phyloP scores from a whole-genome alignment of 2,113 vertebrate genomes.

The Epinephelus lanceolatus region DNA sequence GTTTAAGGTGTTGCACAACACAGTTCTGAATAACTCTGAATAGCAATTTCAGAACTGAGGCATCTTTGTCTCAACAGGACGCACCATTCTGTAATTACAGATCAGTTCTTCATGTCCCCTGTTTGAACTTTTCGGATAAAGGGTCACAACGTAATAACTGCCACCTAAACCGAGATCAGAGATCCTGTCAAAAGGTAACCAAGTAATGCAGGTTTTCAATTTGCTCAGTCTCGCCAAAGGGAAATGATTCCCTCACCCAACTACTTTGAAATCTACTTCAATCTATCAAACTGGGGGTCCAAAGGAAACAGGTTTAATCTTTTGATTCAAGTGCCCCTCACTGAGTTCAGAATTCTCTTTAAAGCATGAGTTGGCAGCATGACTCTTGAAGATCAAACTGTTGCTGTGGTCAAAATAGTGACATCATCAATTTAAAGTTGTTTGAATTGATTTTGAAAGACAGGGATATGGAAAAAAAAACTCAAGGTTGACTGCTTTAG shows the following conservation, averaged over 20 bases:
- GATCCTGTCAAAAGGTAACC: constrained; percentile 49
- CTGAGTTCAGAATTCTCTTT: constrained; percentile 49
- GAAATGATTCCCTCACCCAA: constrained; percentile 51
- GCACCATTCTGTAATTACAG: neutral
- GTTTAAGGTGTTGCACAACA: neutral
- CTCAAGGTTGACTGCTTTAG: constrained; percentile 60
- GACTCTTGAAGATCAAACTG: constrained; percentile 64
- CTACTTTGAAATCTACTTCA: constrained; percentile 75
- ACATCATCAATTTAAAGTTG: constrained; percentile 71
- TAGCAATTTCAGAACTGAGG: neutral
- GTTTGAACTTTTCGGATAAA: constrained; percentile 41
- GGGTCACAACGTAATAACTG: constrained; percentile 32
- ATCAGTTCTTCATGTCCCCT: constrained; percentile 18
- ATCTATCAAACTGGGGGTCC: constrained; percentile 49
- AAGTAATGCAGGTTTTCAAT: constrained; percentile 51
- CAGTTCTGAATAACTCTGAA: neutral
- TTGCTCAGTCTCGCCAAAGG: constrained; percentile 46
- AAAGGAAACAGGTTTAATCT: constrained; percentile 62
- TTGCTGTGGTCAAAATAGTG: constrained; percentile 72
- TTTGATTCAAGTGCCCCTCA: constrained; percentile 61
- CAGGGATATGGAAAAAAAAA: constrained; percentile 25
- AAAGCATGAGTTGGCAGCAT: constrained; percentile 62
- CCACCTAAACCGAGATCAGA: constrained; percentile 58
- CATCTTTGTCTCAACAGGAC: neutral
- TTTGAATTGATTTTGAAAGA: constrained; percentile 68